Conservation (phyloP, 2,113 vertebrate species). For the Ophthalmolycus amberensis region DNA sequence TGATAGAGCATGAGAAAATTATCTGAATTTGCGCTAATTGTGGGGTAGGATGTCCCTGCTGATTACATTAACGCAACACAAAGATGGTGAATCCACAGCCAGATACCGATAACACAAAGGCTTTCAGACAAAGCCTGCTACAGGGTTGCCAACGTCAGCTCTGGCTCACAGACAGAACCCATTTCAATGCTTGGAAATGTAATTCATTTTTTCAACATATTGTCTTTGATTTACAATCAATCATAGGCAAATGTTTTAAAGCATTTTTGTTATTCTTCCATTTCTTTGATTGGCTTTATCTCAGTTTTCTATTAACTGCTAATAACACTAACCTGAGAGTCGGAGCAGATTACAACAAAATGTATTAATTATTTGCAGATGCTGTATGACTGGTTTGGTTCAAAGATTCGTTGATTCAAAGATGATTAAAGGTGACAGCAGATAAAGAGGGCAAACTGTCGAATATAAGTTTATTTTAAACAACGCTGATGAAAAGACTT, state of each 20-base stretch:
- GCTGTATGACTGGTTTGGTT: background rate
- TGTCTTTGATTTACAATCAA: background rate
- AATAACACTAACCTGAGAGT: background rate
- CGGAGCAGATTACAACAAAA: background rate
- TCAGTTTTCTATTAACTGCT: background rate
- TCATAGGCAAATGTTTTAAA: background rate
- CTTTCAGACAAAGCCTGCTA: slow-evolving; percentile 21
- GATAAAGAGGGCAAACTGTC: background rate
- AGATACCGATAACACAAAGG: background rate
- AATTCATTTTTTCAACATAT: background rate
- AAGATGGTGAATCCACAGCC: slow-evolving; percentile 14
- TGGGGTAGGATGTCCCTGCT: slow-evolving; percentile 8
- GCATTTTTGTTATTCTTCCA: background rate
- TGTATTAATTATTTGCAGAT: background rate
- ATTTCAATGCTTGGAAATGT: background rate
- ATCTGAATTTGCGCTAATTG: slow-evolving; percentile 46
- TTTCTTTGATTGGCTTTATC: slow-evolving; percentile 2
- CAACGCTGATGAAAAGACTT: background rate
- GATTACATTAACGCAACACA: slow-evolving; percentile 46
- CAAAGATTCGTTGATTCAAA: background rate
- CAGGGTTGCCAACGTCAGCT: slow-evolving; percentile 13
- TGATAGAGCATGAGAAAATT: slow-evolving; percentile 19
- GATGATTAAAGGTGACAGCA: background rate
- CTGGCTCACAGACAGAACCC: background rate
- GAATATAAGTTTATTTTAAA: background rate